Evolutionary conservation across 2,113 vertebrate genomes (phyloP), one percentile per base, ranked within the genome.

Genomic region (Geococcyx californianus): DNA sequence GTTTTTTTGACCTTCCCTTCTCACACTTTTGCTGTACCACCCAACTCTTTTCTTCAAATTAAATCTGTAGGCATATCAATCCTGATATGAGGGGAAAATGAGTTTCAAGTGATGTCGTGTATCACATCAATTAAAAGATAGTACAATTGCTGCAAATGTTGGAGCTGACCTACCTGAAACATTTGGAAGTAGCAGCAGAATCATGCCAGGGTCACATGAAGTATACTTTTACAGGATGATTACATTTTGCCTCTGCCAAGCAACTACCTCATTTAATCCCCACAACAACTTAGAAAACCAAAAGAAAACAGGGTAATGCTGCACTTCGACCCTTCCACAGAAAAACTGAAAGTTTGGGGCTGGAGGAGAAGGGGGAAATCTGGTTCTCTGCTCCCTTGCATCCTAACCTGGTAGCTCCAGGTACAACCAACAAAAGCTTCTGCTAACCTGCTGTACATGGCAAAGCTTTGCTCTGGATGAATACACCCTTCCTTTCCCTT

Each of bases 1-100:
- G 80, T 89, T 92, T 94, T 59, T 72, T 81, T 90, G 91, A 94
- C 93, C 87, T 92, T 82, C 77, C 25, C 42, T 49, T 42, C 52
- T 42, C 40, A 24, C 66, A 45, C 26, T 90, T 63, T 21, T 56
- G 33, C 89, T 92, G 34, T 38, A 72, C 73, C 73, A 70, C 67
- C 74, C 90, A 93, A 49, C 31, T 54, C 62, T 25, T 63, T 62
- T 23, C 58, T 81, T 92, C 29, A 90, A 95, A 90, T 13, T 80
- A 47, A 17, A 21, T 56, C 64, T 82, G 44, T 44, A 75, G 60
- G 44, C 67, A 60, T 7, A 70, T 74, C 51, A 82, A 3, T 8
- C 33, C 54, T 81, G 47, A 84, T 51, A 56, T 1, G 13, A 84
- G 21, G 26, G 16, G 11, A 3, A 84, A 94, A 68, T 7, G 26